These are phyloP conservation scores for Torymus tubicola DNA, from an alignment of 2,888 invertebrate species.

Conservation along the genomic window DNA sequence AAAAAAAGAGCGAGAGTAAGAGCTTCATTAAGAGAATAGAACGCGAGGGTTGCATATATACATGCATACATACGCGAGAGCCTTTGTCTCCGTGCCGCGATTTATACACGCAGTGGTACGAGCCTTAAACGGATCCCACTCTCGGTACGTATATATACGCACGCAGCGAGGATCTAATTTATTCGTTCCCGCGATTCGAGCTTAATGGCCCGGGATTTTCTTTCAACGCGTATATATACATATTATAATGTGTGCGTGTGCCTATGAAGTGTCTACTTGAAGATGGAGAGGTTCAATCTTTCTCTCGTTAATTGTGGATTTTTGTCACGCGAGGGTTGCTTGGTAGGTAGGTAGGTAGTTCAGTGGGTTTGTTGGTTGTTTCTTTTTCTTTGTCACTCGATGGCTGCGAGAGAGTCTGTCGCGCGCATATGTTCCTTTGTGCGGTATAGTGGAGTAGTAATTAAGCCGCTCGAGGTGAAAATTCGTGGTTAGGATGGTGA, in stretches of 20 bases:
- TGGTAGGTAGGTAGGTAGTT: background rate
- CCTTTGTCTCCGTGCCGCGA: slow-evolving; percentile 57
- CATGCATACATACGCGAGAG: background rate
- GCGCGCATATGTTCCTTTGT: too few relatives aligned
- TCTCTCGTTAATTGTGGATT: slow-evolving; percentile 21
- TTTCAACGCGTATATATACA: slow-evolving; percentile 3
- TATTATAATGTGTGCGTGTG: background rate
- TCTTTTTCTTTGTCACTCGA: too few relatives aligned
- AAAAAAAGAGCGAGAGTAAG: slow-evolving; percentile 42
- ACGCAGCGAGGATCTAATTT: slow-evolving; percentile 61
- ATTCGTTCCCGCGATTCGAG: slow-evolving; percentile 64
- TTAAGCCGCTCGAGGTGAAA: too few relatives aligned
- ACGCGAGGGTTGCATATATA: slow-evolving; percentile 43
- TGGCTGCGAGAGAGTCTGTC: too few relatives aligned
- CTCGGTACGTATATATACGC: slow-evolving; percentile 2
- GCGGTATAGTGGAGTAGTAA: too few relatives aligned
- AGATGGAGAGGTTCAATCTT: slow-evolving; percentile 12
- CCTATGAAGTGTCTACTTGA: background rate
- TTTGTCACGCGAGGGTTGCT: background rate
- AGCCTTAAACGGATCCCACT: slow-evolving; percentile 59
- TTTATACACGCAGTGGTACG: slow-evolving; percentile 43
- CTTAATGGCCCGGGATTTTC: slow-evolving; percentile 66
- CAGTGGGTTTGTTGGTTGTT: too few relatives aligned
- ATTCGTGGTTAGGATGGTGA: too few relatives aligned
- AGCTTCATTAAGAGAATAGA: slow-evolving; percentile 45